These are phyloP conservation scores for Pemphigus obesinymphae DNA, from an alignment of 1,140 invertebrate genomes.

Conservation along the genomic window DNA sequence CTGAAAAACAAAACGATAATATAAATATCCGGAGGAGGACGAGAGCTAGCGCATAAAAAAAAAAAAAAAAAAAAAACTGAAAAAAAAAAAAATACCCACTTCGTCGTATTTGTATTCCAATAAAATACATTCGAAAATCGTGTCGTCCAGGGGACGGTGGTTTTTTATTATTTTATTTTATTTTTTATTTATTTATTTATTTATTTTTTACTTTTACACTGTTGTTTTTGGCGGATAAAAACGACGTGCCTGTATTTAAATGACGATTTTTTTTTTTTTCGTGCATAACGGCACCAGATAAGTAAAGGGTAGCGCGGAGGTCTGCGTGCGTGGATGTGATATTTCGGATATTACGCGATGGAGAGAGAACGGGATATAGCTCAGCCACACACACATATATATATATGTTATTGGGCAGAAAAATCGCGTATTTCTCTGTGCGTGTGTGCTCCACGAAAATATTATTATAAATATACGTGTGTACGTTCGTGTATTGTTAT, in stretches of 20 bases:
- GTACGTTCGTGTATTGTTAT: not conserved
- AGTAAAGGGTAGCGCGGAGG: not conserved
- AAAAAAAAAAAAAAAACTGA: not conserved
- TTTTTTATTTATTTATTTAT: too few relatives aligned
- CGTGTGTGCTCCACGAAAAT: not conserved
- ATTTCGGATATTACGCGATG: not conserved
- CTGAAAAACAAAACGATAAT: slow-evolving; percentile 13
- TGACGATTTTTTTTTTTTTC: not conserved
- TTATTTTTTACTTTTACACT: too few relatives aligned
- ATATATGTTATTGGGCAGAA: not conserved
- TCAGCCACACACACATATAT: too few relatives aligned
- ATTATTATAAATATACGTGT: not conserved
- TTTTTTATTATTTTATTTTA: not conserved
- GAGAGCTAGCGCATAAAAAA: not conserved
- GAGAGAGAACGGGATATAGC: not conserved
- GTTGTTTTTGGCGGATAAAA: not conserved
- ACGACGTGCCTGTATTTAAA: slow-evolving; percentile 1
- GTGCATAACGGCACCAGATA: not conserved
- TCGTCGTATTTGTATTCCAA: not conserved
- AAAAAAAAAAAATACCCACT: not conserved
- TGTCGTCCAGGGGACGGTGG: not conserved
- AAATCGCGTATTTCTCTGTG: not conserved
- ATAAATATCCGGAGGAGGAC: not conserved
- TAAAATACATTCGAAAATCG: slow-evolving; percentile 1
- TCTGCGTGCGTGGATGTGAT: not conserved